Evolutionary conservation across 2,113 vertebrate genomes (phyloP).

Genomic region (Felis chaus): DNA sequence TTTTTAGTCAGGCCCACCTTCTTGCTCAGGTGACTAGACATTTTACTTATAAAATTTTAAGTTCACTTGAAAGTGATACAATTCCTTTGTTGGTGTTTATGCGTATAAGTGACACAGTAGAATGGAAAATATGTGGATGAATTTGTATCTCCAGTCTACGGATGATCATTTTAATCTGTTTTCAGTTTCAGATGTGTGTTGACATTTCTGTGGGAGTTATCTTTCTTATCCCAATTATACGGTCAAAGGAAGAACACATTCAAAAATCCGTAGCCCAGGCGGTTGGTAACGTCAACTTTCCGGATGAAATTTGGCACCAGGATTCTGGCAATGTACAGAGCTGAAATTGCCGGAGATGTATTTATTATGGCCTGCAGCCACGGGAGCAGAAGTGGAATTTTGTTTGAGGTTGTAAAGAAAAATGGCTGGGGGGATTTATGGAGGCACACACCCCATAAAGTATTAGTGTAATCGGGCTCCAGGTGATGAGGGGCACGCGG

Average conservation of each 20-base stretch:
- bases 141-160: neutral
- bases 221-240: slow-evolving; percentile 28
- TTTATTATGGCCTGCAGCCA: slow-evolving; percentile 1
- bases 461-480: neutral
- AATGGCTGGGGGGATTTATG: neutral
- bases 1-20: neutral
- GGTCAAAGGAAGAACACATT: slow-evolving; percentile 46
- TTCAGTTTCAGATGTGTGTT: slow-evolving; percentile 43
- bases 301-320: neutral
- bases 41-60: neutral
- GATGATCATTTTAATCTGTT: slow-evolving; percentile 55
- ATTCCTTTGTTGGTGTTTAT: neutral
- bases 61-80: neutral
- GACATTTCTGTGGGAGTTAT: slow-evolving; percentile 54
- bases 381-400: slow-evolving; percentile 41
- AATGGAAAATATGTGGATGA: slow-evolving; percentile 5
- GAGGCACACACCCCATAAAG: neutral
- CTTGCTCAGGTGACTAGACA: neutral
- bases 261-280: slow-evolving; percentile 5
- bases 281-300: neutral
- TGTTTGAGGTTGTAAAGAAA: neutral
- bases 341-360: slow-evolving; percentile 19
- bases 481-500: accelerated
- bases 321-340: neutral
- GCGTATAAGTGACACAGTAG: neutral